phyloP scores from a whole-genome alignment of 92 coral and sea anemone genomes.

The Porites evermanni region DNA sequence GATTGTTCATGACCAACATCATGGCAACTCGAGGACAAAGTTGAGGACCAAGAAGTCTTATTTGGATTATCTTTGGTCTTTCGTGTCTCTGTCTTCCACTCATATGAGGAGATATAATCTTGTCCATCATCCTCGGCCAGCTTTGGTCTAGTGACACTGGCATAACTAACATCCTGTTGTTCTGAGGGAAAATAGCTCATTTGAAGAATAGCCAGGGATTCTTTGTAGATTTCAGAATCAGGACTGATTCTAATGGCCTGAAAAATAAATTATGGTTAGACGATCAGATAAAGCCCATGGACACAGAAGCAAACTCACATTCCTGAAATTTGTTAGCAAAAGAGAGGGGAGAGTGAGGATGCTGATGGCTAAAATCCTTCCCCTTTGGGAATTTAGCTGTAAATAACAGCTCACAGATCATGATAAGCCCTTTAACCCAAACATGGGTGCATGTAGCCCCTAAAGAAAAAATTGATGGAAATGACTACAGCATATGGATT shows the following conservation, averaged over 20 bases:
- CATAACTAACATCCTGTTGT: slow-evolving; percentile 11
- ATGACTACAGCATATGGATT: too few relatives aligned
- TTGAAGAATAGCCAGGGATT: slow-evolving; percentile 46
- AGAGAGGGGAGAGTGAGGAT: too few relatives aligned
- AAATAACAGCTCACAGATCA: too few relatives aligned
- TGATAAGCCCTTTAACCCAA: too few relatives aligned
- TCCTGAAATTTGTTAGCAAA: too few relatives aligned
- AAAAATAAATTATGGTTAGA: not conserved
- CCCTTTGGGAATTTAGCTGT: too few relatives aligned
- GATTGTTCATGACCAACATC: not conserved
- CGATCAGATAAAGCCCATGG: too few relatives aligned
- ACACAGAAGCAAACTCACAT: too few relatives aligned
- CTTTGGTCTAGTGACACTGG: slow-evolving; percentile 27
- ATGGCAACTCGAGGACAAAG: not conserved
- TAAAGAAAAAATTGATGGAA: too few relatives aligned
- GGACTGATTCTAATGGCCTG: slow-evolving; percentile 58
- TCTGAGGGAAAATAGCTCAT: not conserved
- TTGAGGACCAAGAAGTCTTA: slow-evolving; percentile 1
- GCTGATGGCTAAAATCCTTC: too few relatives aligned
- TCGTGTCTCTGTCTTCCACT: not conserved
- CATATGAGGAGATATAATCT: not conserved
- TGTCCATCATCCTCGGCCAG: not conserved
- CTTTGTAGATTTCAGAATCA: slow-evolving; percentile 44
- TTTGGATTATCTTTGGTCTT: not conserved
- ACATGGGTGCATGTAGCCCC: too few relatives aligned